phyloP scores from a whole-genome alignment of 2,888 invertebrate species.

The Epinotia nisella region DNA sequence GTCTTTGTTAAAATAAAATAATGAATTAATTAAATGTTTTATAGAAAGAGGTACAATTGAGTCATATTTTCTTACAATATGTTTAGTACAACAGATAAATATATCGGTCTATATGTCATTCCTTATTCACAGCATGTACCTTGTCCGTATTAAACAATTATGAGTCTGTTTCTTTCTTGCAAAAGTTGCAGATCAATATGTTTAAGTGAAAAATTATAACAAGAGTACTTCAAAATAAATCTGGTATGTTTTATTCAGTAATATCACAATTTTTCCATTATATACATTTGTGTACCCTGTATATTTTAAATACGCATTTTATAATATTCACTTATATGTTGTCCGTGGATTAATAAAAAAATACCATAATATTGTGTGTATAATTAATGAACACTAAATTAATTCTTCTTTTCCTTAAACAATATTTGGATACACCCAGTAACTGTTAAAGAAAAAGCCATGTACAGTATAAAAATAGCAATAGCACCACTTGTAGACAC shows the following conservation, averaged over 20 bases:
- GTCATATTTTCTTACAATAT: too few relatives aligned
- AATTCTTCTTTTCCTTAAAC: not conserved
- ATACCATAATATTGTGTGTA: not conserved
- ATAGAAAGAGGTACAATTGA: too few relatives aligned
- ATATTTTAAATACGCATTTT: not conserved
- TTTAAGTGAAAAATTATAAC: not conserved
- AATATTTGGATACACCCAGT: conserved; percentile 7
- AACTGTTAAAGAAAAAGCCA: conserved; percentile 69
- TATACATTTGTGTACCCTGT: not conserved
- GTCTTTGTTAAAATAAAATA: too few relatives aligned
- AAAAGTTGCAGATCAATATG: not conserved
- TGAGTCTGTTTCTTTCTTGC: too few relatives aligned
- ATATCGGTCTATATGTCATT: too few relatives aligned
- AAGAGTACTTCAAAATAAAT: not conserved
- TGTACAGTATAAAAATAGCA: conserved; percentile 84
- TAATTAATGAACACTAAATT: not conserved
- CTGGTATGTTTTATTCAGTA: not conserved
- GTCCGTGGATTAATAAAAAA: not conserved
- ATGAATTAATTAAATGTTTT: too few relatives aligned
- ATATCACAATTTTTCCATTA: not conserved
- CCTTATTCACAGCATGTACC: not conserved
- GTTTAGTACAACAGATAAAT: too few relatives aligned
- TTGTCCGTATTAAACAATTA: not conserved
- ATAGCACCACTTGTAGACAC: conserved; percentile 72
- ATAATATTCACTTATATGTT: not conserved